Evolutionary conservation across 1,140 invertebrate species (phyloP).

Genomic region (Nasonia giraulti): DNA sequence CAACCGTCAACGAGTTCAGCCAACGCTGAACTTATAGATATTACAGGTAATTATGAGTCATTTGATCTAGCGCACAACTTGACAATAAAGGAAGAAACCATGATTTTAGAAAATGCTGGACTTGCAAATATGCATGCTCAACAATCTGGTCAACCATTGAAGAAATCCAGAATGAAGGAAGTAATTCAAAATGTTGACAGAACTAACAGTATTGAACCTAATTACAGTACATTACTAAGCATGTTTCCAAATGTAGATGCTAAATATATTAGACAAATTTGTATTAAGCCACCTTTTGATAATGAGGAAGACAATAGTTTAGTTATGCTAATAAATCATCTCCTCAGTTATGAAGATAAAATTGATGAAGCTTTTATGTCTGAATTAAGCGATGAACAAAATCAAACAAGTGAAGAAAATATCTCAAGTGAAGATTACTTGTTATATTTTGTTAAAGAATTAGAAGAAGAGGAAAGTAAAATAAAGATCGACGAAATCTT

Average conservation of each 20-base stretch:
- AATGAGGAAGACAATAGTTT: neutral
- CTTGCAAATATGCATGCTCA: no score
- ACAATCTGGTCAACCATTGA: no score
- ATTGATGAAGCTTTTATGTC: neutral
- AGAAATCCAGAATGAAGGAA: no score
- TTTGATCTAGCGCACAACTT: no score
- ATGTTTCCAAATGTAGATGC: conserved; percentile 35
- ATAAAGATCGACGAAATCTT: neutral
- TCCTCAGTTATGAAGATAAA: neutral
- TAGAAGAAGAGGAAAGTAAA: neutral
- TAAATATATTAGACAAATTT: conserved; percentile 31
- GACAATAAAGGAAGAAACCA: no score
- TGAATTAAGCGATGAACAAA: neutral
- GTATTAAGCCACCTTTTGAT: neutral
- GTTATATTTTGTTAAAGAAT: neutral
- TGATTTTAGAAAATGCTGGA: no score
- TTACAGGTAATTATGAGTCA: no score
- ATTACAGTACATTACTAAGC: neutral
- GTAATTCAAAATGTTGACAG: no score
- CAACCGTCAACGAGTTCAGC: no score
- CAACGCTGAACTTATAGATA: no score
- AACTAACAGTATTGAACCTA: neutral
- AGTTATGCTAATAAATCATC: conserved; percentile 16
- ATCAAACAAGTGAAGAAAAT: neutral
- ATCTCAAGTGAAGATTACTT: neutral